These are phyloP conservation scores for Oncorhynchus gorbuscha DNA, from an alignment of 2,113 vertebrate genomes.

Conservation along the genomic window DNA sequence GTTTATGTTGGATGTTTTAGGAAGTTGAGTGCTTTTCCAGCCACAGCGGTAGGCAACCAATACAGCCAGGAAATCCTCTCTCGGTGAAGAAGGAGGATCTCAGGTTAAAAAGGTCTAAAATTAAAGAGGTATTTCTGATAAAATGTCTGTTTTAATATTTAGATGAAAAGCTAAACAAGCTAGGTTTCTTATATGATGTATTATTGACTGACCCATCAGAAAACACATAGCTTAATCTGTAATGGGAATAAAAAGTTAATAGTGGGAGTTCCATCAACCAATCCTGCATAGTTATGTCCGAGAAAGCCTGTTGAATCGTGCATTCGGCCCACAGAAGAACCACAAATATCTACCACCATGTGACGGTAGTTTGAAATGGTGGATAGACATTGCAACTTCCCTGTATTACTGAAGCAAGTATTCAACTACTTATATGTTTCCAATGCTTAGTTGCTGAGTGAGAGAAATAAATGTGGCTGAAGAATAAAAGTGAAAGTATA, in stretches of 20 bases:
- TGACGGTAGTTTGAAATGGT: background rate
- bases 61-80: conserved; percentile 37
- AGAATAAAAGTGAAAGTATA: conserved; percentile 1
- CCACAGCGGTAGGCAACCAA: conserved; percentile 13
- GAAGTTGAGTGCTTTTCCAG: background rate
- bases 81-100: conserved; percentile 17
- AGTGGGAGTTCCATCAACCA: no score
- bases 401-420: background rate
- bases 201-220: no score
- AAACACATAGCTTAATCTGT: no score
- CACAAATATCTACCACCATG: background rate
- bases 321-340: background rate
- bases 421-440: background rate
- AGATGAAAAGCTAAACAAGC: no score
- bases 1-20: background rate
- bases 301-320: background rate
- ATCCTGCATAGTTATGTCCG: no score
- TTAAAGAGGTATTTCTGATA: no score
- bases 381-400: background rate
- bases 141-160: no score
- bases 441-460: background rate
- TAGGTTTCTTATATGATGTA: no score
- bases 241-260: no score
- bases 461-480: conserved; percentile 10
- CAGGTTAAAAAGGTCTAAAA: background rate